Conservation (phyloP, 2,888 invertebrate genomes). For the Tiphia femorata region DNA sequence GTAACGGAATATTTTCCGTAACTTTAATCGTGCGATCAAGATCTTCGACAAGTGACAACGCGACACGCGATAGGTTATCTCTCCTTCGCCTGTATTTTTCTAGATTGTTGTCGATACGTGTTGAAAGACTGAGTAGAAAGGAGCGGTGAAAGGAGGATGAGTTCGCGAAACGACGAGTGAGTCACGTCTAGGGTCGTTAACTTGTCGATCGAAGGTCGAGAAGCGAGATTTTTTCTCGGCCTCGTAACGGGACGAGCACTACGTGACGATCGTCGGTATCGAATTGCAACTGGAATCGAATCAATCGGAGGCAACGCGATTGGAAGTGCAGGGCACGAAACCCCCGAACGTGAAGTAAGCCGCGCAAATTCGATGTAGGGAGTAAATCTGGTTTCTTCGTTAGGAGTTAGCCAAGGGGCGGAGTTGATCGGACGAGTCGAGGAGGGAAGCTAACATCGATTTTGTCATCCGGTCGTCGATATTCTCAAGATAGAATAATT, state of each 20-base stretch:
- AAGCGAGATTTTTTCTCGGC: slow-evolving; percentile 11
- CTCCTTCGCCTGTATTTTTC: too few species aligned
- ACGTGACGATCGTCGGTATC: slow-evolving; percentile 32
- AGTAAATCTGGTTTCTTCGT: slow-evolving; percentile 44
- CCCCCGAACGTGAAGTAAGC: slow-evolving; percentile 18
- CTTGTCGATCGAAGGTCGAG: slow-evolving; percentile 1
- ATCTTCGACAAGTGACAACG: too few species aligned
- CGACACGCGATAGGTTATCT: too few species aligned
- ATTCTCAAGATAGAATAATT: too few species aligned
- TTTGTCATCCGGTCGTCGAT: too few species aligned
- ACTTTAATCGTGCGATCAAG: too few species aligned
- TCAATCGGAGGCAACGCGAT: slow-evolving; percentile 42
- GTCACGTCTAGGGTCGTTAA: slow-evolving; percentile 34
- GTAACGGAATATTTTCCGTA: too few species aligned
- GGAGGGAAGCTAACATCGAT: too few species aligned
- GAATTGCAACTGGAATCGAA: slow-evolving; percentile 42
- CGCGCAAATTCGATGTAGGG: slow-evolving; percentile 14
- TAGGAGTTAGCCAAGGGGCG: too few species aligned
- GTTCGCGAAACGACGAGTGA: slow-evolving; percentile 48
- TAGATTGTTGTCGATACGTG: too few species aligned
- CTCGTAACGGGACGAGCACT: slow-evolving; percentile 17
- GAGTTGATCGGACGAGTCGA: too few species aligned
- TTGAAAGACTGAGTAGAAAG: slow-evolving; percentile 9
- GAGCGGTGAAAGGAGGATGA: slow-evolving; percentile 19
- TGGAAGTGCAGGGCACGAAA: slow-evolving; percentile 25